Evolutionary conservation across 2,888 invertebrate species (phyloP).

Genomic region (Hylaea fasciaria): DNA sequence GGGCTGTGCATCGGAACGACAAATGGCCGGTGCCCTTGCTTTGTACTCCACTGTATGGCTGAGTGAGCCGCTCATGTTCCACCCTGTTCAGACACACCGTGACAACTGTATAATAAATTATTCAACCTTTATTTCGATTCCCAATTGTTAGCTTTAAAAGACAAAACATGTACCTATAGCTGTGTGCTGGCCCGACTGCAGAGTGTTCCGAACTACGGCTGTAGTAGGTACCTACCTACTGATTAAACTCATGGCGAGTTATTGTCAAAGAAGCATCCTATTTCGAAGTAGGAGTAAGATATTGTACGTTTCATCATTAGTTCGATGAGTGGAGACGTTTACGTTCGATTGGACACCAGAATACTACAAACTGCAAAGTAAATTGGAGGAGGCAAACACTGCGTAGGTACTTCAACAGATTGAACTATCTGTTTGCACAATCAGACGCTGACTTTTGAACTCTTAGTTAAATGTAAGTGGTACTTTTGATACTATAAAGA

Average conservation of each 20-base stretch:
- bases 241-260: conserved; percentile 43
- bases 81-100: conserved; percentile 49
- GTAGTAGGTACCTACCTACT: no score
- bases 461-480: no score
- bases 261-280: conserved; percentile 42
- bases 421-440: no score
- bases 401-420: conserved; percentile 3
- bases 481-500: no score
- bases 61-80: conserved; percentile 58
- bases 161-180: conserved; percentile 24
- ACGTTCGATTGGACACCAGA: conserved; percentile 40
- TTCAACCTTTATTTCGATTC: conserved; percentile 48
- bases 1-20: conserved; percentile 70
- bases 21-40: conserved; percentile 68
- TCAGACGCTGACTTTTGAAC: no score
- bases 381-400: conserved; percentile 22
- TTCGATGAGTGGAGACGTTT: conserved; percentile 54
- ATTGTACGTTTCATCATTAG: conserved; percentile 64
- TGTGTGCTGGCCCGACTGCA: conserved; percentile 12
- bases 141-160: conserved; percentile 39
- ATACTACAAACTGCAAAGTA: conserved; percentile 10
- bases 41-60: conserved; percentile 69
- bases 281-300: conserved; percentile 52
- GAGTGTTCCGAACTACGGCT: conserved; percentile 5
- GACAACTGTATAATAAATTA: conserved; percentile 55